Evolutionary conservation across 1,140 invertebrate genomes (phyloP).

Genomic region (Philotrypesis tridentata): DNA sequence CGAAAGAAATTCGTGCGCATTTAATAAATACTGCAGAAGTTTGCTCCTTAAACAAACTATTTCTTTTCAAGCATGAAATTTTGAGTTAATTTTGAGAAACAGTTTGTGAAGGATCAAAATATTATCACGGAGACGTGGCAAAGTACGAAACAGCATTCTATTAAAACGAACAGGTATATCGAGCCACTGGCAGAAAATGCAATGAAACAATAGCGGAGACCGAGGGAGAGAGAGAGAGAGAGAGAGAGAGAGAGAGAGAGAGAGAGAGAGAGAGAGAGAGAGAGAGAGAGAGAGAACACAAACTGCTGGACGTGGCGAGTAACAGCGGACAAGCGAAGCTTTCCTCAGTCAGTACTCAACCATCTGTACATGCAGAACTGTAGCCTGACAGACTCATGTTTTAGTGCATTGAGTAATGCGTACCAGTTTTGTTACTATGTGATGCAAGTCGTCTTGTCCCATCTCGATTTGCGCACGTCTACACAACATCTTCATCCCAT

Average conservation of each 20-base stretch:
- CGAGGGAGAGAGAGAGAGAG: background rate
- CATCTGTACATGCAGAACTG: background rate
- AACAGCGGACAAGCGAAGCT: background rate
- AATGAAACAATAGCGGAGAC: background rate
- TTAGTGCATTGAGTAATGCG: background rate
- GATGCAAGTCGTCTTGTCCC: background rate
- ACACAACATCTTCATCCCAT: background rate
- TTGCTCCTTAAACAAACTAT: background rate
- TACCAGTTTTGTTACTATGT: background rate
- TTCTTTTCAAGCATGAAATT: background rate
- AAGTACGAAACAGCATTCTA: background rate
- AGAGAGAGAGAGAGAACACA: too few relatives aligned
- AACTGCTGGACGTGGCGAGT: background rate
- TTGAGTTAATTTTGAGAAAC: background rate
- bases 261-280: background rate
- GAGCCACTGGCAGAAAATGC: background rate
- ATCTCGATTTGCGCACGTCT: background rate
- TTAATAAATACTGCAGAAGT: too few relatives aligned
- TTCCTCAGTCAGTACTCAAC: conserved; percentile 3
- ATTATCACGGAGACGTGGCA: background rate
- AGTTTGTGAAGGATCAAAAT: background rate
- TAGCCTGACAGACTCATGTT: background rate
- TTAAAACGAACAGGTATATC: background rate
- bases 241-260: background rate
- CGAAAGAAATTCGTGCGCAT: too few relatives aligned